Percentiles rank a stretch among this genome's conserved stretches.
Evolutionary conservation across 2,888 invertebrate species (phyloP).

Genomic region (Stenchaetothrips biformis): DNA sequence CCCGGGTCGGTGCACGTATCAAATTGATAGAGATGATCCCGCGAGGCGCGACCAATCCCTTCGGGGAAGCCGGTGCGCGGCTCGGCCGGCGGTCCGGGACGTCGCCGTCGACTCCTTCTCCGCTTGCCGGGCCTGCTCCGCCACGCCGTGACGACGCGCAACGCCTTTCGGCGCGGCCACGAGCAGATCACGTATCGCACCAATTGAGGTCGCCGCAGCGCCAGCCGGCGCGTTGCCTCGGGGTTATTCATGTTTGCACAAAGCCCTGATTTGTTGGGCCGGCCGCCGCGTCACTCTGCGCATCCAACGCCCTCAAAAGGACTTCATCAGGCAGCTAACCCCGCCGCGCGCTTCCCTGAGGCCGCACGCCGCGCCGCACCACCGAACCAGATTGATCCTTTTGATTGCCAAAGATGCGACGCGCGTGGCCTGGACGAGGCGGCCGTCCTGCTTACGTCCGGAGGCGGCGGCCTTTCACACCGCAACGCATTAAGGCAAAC

Average conservation of each 20-base stretch:
- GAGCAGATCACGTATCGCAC: conserved; percentile 8
- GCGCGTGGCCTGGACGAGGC: background rate
- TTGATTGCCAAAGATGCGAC: background rate
- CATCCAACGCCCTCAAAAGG: background rate
- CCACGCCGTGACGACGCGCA: background rate
- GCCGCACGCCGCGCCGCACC: background rate
- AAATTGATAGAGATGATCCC: background rate
- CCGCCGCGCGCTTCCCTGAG: background rate
- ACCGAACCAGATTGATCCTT: background rate
- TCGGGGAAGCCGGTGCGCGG: background rate
- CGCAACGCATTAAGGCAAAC: too few species aligned
- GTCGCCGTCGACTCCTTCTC: background rate
- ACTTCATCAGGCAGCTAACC: conserved; percentile 13
- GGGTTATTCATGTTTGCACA: conserved; percentile 17
- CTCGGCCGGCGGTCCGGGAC: background rate
- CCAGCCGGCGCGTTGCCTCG: background rate
- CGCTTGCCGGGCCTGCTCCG: background rate
- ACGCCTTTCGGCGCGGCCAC: background rate
- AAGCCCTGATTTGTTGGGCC: conserved; percentile 1
- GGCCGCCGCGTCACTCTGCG: background rate
- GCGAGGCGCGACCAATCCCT: background rate
- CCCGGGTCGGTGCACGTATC: background rate
- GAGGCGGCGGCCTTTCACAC: too few species aligned
- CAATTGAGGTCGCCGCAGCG: background rate
- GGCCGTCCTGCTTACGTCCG: too few species aligned